Evolutionary conservation across 2,113 vertebrate species (phyloP).

Genomic region (Chaetodon auriga): DNA sequence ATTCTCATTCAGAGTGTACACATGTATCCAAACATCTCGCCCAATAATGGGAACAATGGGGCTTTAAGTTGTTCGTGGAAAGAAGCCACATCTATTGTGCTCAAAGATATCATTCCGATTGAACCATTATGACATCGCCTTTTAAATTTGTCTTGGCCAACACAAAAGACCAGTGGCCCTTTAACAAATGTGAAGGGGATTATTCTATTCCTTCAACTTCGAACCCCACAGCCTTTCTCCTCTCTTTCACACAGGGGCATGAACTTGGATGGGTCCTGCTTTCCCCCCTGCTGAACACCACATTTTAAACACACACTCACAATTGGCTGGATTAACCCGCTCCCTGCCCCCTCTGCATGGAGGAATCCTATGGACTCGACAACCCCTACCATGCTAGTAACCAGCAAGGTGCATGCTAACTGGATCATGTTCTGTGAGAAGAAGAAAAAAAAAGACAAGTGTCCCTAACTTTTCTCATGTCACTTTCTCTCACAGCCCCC

Average conservation of each 20-base stretch:
- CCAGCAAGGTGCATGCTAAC: slow-evolving; percentile 97
- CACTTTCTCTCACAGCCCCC: slow-evolving; percentile 92
- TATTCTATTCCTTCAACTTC: slow-evolving; percentile 90
- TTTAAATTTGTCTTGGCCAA: slow-evolving; percentile 84
- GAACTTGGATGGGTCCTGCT: slow-evolving; percentile 89
- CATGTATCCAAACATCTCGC: slow-evolving; percentile 84
- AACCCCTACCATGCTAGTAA: slow-evolving; percentile 91
- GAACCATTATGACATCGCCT: slow-evolving; percentile 86
- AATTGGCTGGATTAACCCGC: slow-evolving; percentile 96
- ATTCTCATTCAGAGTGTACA: slow-evolving; percentile 82
- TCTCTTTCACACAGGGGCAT: slow-evolving; percentile 88
- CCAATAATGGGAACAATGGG: slow-evolving; percentile 85
- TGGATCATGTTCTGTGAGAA: slow-evolving; percentile 97
- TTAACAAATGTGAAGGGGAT: slow-evolving; percentile 92
- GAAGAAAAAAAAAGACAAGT: slow-evolving; percentile 91
- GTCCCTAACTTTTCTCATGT: slow-evolving; percentile 99
- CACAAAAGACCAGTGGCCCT: slow-evolving; percentile 87
- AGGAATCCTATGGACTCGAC: slow-evolving; percentile 91
- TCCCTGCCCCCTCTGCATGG: slow-evolving; percentile 73
- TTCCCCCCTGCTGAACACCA: slow-evolving; percentile 88
- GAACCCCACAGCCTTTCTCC: slow-evolving; percentile 84
- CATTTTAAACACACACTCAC: slow-evolving; percentile 94
- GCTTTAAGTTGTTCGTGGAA: slow-evolving; percentile 85
- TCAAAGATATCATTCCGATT: slow-evolving; percentile 86
- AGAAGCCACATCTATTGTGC: slow-evolving; percentile 85